phyloP scores from a whole-genome alignment of 2,113 vertebrate species.

The Vicugna pacos region DNA sequence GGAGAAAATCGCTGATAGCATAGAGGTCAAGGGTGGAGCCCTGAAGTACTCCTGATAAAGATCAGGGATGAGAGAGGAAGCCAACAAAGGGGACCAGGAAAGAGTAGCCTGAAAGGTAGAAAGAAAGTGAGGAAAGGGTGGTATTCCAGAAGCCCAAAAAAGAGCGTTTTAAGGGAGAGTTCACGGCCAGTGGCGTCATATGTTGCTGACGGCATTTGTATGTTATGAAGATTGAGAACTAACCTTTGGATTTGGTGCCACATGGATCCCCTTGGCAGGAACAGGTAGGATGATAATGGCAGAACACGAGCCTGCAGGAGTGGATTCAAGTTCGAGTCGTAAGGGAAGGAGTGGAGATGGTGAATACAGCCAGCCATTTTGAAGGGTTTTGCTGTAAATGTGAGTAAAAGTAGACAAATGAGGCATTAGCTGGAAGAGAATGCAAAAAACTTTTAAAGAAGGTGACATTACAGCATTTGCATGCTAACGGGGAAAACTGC shows the following conservation, averaged over 20 bases:
- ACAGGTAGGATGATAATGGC: neutral
- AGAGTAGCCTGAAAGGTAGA: neutral
- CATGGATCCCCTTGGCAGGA: neutral
- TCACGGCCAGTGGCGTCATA: neutral
- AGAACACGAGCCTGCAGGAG: neutral
- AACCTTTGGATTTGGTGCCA: neutral
- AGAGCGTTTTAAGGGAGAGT: neutral
- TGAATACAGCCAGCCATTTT: neutral
- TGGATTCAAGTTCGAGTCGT: neutral
- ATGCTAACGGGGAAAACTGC: accelerated
- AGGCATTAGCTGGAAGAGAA: neutral
- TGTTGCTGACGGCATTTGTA: neutral
- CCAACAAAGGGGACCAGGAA: neutral
- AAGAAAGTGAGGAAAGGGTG: neutral
- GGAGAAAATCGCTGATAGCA: neutral
- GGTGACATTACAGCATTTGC: neutral
- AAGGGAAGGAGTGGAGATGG: neutral
- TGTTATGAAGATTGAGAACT: neutral
- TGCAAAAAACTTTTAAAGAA: neutral
- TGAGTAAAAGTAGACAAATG: neutral
- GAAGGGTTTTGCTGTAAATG: neutral
- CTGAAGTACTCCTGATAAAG: neutral
- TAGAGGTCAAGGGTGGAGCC: neutral
- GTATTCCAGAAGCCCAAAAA: neutral
- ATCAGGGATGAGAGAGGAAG: neutral